Evolutionary conservation across 1,140 invertebrate species (phyloP).

Genomic region (Laupala kohalensis): DNA sequence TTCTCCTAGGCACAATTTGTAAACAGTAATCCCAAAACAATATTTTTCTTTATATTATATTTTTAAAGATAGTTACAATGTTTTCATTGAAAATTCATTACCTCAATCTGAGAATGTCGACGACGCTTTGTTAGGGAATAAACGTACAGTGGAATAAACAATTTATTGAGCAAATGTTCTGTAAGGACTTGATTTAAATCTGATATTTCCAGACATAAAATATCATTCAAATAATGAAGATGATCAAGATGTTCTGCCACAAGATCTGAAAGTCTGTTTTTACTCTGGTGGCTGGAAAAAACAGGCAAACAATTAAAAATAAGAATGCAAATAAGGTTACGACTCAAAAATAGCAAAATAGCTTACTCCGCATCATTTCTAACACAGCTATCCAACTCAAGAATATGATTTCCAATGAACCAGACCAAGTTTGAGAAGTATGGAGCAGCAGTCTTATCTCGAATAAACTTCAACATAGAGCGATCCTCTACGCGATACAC

Average conservation of each 20-base stretch:
- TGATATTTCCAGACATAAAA: conserved; percentile 80
- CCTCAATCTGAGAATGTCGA: conserved; percentile 29
- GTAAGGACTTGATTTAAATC: conserved; percentile 91
- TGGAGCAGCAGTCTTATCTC: conserved; percentile 87
- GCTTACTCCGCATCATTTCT: conserved; percentile 87
- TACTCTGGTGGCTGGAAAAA: conserved; percentile 69
- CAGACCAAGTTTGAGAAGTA: conserved; percentile 99
- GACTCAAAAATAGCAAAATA: neutral
- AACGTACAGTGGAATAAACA: conserved; percentile 89
- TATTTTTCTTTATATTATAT: too few species aligned
- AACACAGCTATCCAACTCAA: conserved; percentile 91
- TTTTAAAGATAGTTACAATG: too few species aligned
- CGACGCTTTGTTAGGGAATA: conserved; percentile 57
- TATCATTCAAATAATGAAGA: conserved; percentile 96
- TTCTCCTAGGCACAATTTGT: too few species aligned
- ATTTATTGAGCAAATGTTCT: conserved; percentile 84
- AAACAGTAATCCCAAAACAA: too few species aligned
- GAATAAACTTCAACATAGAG: conserved; percentile 90
- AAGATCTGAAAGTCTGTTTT: conserved; percentile 79
- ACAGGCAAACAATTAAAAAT: neutral
- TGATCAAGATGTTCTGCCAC: conserved; percentile 97
- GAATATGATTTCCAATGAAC: conserved; percentile 97
- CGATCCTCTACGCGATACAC: conserved; percentile 91
- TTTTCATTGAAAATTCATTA: too few species aligned
- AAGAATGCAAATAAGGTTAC: neutral